Evolutionary conservation across 2,113 vertebrate genomes (phyloP).

Genomic region (Phasianus colchicus): DNA sequence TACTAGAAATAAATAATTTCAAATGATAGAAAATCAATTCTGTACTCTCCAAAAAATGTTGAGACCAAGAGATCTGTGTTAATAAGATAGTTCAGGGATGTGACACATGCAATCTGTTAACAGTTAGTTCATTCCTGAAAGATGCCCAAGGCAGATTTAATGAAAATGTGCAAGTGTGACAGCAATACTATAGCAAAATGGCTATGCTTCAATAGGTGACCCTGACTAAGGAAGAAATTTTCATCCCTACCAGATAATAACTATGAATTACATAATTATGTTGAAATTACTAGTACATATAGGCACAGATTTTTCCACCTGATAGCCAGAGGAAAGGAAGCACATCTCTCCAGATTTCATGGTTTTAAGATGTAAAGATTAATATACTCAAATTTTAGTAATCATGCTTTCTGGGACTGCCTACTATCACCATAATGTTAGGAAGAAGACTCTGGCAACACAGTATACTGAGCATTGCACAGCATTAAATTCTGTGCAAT

Average conservation of each 20-base stretch:
- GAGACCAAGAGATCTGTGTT: background rate
- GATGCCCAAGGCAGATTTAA: background rate
- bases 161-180: background rate
- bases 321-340: background rate
- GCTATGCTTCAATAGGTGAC: background rate
- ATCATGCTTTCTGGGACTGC: background rate
- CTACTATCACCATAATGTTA: background rate
- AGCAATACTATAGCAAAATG: background rate
- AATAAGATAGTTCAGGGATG: background rate
- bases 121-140: background rate
- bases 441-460: background rate
- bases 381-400: background rate
- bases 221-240: background rate
- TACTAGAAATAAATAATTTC: background rate
- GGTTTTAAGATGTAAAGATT: background rate
- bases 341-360: rapidly evolving
- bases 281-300: background rate
- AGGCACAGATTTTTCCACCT: background rate
- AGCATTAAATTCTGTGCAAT: background rate
- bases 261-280: background rate
- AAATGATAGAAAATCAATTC: background rate
- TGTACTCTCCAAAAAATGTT: background rate
- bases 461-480: background rate
- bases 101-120: background rate
- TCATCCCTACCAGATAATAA: background rate